These are phyloP conservation scores for Parazoanthus darwini DNA, from an alignment of 92 coral and sea anemone species.

Conservation along the genomic window DNA sequence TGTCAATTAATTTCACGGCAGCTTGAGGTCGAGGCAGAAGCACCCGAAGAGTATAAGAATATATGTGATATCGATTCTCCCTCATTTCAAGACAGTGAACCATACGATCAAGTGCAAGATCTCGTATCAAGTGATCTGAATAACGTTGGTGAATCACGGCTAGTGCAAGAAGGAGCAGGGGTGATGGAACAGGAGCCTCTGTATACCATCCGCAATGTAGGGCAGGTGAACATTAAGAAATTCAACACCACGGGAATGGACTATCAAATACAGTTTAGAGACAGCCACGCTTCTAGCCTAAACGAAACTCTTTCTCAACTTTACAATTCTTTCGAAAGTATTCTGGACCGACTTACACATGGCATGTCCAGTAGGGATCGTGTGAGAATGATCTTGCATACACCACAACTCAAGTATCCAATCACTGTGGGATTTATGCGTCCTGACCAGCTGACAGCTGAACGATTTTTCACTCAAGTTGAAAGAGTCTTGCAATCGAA, in stretches of 20 bases:
- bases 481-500: slow-evolving; percentile 40
- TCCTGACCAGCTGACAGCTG: slow-evolving; percentile 11
- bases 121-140: background rate
- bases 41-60: background rate
- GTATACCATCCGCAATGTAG: background rate
- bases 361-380: slow-evolving; percentile 33
- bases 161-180: too few species aligned
- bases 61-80: background rate
- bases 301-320: background rate
- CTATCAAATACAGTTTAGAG: slow-evolving; percentile 16
- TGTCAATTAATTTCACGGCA: background rate
- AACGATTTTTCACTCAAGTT: slow-evolving; percentile 28
- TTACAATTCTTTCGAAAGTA: background rate
- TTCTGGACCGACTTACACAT: background rate
- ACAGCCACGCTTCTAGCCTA: background rate
- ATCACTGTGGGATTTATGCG: slow-evolving; percentile 42
- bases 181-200: background rate
- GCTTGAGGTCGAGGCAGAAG: background rate
- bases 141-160: background rate
- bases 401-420: slow-evolving; percentile 44
- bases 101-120: background rate
- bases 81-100: background rate
- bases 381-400: slow-evolving; percentile 29
- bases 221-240: slow-evolving; percentile 1
- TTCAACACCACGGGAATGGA: slow-evolving; percentile 10